Conservation (phyloP, 2,888 invertebrate genomes). For the Gymnocheta viridis region DNA sequence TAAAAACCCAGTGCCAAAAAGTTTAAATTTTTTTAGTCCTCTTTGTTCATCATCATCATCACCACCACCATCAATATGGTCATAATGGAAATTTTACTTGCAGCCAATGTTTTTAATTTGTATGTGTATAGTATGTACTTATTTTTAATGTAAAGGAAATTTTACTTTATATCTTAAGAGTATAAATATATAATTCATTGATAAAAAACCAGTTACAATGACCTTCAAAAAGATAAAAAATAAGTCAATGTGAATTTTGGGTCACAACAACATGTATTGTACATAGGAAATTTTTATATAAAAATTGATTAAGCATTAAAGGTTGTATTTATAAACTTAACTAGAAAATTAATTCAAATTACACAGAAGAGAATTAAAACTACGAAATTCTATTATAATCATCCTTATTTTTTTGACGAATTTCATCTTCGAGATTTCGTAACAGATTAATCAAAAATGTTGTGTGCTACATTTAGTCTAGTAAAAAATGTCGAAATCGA, state of each 20-base stretch:
- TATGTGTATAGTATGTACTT: neutral
- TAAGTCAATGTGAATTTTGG: neutral
- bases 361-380: too few species aligned
- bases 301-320: too few species aligned
- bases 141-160: constrained; percentile 19
- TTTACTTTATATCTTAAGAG: neutral
- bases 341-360: too few species aligned
- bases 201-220: constrained; percentile 3
- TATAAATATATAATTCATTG: constrained; percentile 16
- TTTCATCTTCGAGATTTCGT: too few species aligned
- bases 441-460: too few species aligned
- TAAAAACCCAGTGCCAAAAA: constrained; percentile 50
- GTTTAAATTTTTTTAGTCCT: constrained; percentile 10
- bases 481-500: too few species aligned
- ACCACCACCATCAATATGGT: constrained; percentile 20
- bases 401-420: too few species aligned
- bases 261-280: neutral
- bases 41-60: constrained; percentile 47
- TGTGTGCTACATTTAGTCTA: too few species aligned
- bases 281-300: neutral
- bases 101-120: constrained; percentile 18
- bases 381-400: too few species aligned
- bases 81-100: constrained; percentile 24
- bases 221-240: constrained; percentile 3
- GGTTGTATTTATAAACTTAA: too few species aligned